Percentiles rank a stretch among this genome's conserved stretches.
Evolutionary conservation across 2,113 vertebrate genomes (phyloP).

Genomic region (Pedetes capensis): DNA sequence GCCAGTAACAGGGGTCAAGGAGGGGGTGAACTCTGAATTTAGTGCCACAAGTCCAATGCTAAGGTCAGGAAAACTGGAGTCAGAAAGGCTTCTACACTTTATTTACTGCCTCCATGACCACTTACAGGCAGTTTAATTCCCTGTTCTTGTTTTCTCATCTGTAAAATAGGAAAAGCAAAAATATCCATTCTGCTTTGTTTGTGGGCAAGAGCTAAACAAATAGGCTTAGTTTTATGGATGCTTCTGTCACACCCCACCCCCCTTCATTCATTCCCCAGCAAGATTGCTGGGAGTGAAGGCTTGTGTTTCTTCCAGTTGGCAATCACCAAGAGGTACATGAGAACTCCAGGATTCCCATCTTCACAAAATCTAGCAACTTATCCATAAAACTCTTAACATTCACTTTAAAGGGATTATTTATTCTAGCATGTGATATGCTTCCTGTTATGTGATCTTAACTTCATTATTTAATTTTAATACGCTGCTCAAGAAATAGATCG

Average conservation of each 20-base stretch:
- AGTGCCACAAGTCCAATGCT: not conserved
- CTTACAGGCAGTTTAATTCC: not conserved
- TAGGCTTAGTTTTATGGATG: not conserved
- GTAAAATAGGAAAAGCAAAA: constrained; percentile 45
- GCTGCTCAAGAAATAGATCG: not conserved
- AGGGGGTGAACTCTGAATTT: not conserved
- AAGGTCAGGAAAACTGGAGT: not conserved
- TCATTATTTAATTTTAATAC: constrained; percentile 7
- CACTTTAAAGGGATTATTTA: constrained; percentile 37
- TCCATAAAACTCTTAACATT: constrained; percentile 24
- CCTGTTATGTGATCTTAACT: not conserved
- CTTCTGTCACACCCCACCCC: rapidly evolving
- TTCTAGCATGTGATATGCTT: not conserved
- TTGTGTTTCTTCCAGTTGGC: not conserved
- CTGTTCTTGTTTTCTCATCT: constrained; percentile 26
- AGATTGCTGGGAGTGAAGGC: not conserved
- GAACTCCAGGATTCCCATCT: not conserved
- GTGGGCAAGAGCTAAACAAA: not conserved
- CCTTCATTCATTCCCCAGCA: not conserved
- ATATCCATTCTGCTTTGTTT: not conserved
- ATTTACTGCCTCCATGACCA: not conserved
- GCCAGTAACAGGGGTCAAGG: too few species aligned
- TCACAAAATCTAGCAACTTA: not conserved
- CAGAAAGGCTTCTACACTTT: not conserved
- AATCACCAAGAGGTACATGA: not conserved